Evolutionary conservation across 2,113 vertebrate species (phyloP), one percentile per base, ranked within the genome.

Genomic region (Pterocles burchelli): DNA sequence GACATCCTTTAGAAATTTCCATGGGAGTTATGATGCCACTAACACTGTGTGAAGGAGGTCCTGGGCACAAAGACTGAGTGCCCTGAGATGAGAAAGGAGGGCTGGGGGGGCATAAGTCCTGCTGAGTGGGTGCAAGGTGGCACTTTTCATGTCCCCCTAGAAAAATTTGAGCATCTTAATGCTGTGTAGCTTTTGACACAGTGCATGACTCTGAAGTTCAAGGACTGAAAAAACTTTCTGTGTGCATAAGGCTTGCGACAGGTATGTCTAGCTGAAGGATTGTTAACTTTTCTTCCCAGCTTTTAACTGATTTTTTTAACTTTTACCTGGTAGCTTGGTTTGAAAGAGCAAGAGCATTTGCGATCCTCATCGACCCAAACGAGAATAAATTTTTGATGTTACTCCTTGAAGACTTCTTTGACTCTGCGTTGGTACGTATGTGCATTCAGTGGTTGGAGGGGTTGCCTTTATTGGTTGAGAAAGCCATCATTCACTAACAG

Each of bases 311-410:
- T 89, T 95, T 26, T 94, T 97, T 83, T 88, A 21, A 66, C 36
- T 82, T 97, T 86, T 85, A 99, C 98, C 88, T 99, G 96, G 97
- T 98, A 48, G 95, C 97, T 62, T 99, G 98, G 99, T 98, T 99
- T 97, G 98, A 98, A 95, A 98, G 96, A 84, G 88, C 97, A 6
- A 88, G 87, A 48, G 55, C 46, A 2, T 96, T 98, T 95, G 38
- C 98, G 66, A 96, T n/a, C 4, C 6, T 89, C n/a, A 79, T 95
- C 10, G 66, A 95, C 11, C 8, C 68, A 7, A 93, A 89, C 0
- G 67, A 95, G 5, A 92, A 94, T 22, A 51, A 76, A 5, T 59
- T 61, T 14, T 80, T 98, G 77, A 55, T 85, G 41, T 36, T 7
- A 7, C 92, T 98, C 10, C 28, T 96, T 10, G 98, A 98, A 93